Base-by-base conservation (phyloP, 2,888 invertebrate genomes). In the Didymodactylos carnosus region DNA sequence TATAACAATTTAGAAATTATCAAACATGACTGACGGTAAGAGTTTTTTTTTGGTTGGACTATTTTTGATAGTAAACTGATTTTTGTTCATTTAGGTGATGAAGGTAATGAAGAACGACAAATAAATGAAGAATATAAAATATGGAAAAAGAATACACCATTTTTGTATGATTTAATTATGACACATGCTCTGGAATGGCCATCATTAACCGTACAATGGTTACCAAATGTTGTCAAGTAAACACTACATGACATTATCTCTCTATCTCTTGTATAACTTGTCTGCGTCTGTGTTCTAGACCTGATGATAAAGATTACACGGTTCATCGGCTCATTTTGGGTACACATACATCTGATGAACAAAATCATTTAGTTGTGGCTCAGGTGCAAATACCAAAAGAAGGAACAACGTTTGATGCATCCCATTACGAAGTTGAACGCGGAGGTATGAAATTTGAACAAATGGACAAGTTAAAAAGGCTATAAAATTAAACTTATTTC, bases 91-190 rank as follows among this genome's bases (percentile, higher is more conserved):
- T 53, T 62, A 62, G 62, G 35, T 6, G 53, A 40, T 25, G 71
- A 71, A n/a, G n/a, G 51, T 3, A 62, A 69, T 27, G 75, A 75
- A 70, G 72, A 75, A 43, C 72, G 75, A 13, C 25, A 72, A 27
- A 72, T 75, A 6, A 99, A 99, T 83, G 98, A 98, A 83, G 98
- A 99, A 82, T 98, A 98, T 83, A 99, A 99, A 86, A 97, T 99
- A 85, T 98, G 98, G 98, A 99, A 99, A 86, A 99, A 99, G 84
- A 99, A 99, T 81, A 98, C 98, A 3, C 98, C 98, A 13, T 99
- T 99, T 83, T 85, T 99, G 72, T 98, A 99, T 82, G 86, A 86
- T 78, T 78, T 86, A 78, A 95, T 99, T 70, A 99, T 99, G 98
- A 99, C 98, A 79, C 98, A 99, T 86, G 98, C 98, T 71, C 85